Evolutionary conservation across 2,888 invertebrate genomes (phyloP).

Genomic region (Ormia ochracea): DNA sequence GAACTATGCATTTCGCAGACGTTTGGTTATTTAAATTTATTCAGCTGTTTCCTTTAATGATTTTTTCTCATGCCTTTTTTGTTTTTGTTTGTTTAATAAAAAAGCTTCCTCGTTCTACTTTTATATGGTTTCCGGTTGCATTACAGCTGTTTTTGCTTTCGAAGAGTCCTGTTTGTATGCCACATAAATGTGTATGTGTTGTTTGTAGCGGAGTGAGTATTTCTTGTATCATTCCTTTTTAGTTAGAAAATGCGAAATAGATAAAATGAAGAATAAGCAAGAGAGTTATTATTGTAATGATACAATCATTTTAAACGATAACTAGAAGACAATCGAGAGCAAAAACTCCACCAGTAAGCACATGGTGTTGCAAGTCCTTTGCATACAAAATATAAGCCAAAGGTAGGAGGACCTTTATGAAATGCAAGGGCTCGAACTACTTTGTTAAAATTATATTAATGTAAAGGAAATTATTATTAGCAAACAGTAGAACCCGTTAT

Average conservation of each 20-base stretch:
- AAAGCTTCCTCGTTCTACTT: slow-evolving; percentile 35
- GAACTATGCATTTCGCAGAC: too few species aligned
- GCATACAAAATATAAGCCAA: too few species aligned
- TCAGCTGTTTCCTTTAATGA: slow-evolving; percentile 25
- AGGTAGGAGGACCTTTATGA: too few species aligned
- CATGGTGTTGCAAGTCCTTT: background rate
- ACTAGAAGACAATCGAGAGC: background rate
- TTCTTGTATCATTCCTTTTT: slow-evolving; percentile 13
- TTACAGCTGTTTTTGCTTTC: slow-evolving; percentile 51
- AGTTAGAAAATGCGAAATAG: background rate
- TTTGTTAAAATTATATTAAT: too few species aligned
- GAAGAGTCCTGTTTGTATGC: background rate
- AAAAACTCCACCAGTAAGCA: background rate
- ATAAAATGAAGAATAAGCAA: background rate
- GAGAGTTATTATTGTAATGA: background rate
- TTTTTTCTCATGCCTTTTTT: background rate
- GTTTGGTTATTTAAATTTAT: background rate
- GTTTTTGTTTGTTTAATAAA: slow-evolving; percentile 16
- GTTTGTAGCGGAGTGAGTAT: background rate
- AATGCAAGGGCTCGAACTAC: too few species aligned
- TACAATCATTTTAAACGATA: background rate
- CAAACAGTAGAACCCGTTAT: too few species aligned
- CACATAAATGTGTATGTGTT: background rate
- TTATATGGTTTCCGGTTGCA: slow-evolving; percentile 52
- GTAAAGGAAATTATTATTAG: too few species aligned